Conservation (phyloP, 2,888 invertebrate genomes). For the Horisme vitalbata region DNA sequence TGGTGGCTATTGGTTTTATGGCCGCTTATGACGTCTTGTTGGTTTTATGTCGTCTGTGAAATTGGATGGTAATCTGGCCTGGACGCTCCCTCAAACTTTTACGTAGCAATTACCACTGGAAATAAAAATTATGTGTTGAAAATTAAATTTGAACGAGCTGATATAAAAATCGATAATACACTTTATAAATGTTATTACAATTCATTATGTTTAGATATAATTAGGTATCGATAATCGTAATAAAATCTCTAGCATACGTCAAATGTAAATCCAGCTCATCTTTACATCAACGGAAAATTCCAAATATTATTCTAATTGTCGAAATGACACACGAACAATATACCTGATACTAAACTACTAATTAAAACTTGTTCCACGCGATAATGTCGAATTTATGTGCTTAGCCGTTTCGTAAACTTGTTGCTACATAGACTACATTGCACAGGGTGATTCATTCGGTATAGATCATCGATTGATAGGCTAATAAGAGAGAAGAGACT, state of each 20-base stretch:
- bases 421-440: too few species aligned
- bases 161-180: too few species aligned
- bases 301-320: constrained; percentile 38
- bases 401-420: constrained; percentile 29
- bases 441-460: constrained; percentile 6
- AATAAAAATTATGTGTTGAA: not conserved
- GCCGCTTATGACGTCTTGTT: constrained; percentile 33
- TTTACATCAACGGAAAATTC: constrained; percentile 20
- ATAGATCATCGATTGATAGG: too few species aligned
- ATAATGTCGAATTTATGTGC: constrained; percentile 36
- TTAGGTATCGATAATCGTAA: too few species aligned
- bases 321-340: constrained; percentile 33
- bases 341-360: constrained; percentile 38
- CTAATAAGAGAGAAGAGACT: too few species aligned
- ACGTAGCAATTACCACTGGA: constrained; percentile 6
- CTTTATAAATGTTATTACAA: too few species aligned
- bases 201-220: too few species aligned
- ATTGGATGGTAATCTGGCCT: constrained; percentile 24
- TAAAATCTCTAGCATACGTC: not conserved
- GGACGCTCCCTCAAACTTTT: constrained; percentile 14
- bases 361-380: constrained; percentile 42
- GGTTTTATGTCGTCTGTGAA: constrained; percentile 27
- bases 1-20: constrained; percentile 45
- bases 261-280: constrained; percentile 9
- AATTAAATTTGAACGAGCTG: not conserved